Evolutionary conservation across 2,113 vertebrate species (phyloP).

Genomic region (Rostratula benghalensis): DNA sequence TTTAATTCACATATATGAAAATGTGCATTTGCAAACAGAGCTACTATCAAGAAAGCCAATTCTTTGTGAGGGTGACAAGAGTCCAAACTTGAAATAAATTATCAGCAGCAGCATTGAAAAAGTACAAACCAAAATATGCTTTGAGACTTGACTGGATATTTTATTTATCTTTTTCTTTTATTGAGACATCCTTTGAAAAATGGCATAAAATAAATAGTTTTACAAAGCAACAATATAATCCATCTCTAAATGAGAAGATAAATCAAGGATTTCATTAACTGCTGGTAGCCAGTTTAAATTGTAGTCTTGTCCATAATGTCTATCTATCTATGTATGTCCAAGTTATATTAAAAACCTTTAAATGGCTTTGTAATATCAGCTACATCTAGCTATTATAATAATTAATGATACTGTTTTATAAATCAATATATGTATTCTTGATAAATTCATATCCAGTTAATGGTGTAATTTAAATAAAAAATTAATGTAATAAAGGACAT

Average conservation of each 20-base stretch:
- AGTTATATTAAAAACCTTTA: conserved; percentile 94
- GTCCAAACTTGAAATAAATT: conserved; percentile 66
- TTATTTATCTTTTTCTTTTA: conserved; percentile 76
- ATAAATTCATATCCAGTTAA: conserved; percentile 92
- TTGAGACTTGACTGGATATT: conserved; percentile 68
- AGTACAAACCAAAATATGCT: conserved; percentile 71
- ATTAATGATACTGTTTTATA: conserved; percentile 97
- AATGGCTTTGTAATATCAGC: conserved; percentile 92
- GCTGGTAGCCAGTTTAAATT: conserved; percentile 93
- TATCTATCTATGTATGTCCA: conserved; percentile 93
- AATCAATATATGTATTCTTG: conserved; percentile 91
- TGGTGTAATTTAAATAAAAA: conserved; percentile 94
- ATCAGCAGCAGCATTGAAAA: conserved; percentile 72
- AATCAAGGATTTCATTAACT: conserved; percentile 98
- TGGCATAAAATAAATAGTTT: conserved; percentile 87
- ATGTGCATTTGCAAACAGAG: conserved; percentile 52
- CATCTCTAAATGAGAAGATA: conserved; percentile 89
- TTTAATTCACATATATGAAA: neutral
- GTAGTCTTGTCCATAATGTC: conserved; percentile 90
- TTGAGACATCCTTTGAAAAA: conserved; percentile 82
- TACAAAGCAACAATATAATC: conserved; percentile 94
- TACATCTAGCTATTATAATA: conserved; percentile 97
- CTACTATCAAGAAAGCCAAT: conserved; percentile 48
- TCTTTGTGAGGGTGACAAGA: conserved; percentile 55
- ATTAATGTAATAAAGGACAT: conserved; percentile 84